Conservation (phyloP, 2,113 vertebrate species). For the Mormyrus lacerda region DNA sequence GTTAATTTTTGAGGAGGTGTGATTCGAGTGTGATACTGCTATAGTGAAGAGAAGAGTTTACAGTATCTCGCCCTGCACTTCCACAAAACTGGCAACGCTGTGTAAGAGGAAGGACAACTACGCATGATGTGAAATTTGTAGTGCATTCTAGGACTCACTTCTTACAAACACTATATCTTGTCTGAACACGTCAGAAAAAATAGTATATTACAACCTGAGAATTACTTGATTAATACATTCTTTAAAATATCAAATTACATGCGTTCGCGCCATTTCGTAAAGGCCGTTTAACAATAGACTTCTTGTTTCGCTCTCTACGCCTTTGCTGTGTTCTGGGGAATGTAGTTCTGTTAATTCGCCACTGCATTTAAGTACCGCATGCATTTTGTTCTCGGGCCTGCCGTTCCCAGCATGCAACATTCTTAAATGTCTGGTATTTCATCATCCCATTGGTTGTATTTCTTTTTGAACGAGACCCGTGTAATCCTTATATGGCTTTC, state of each 20-base stretch:
- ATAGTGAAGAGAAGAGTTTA: too few species aligned
- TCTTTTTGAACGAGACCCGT: constrained; percentile 50
- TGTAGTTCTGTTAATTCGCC: constrained; percentile 17
- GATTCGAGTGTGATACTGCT: not conserved
- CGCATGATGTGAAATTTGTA: not conserved
- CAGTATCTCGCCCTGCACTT: not conserved
- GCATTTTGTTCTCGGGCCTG: constrained; percentile 22
- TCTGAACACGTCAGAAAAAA: not conserved
- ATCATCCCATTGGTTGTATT: constrained; percentile 46
- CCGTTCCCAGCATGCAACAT: constrained; percentile 48
- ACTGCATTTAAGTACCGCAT: not conserved
- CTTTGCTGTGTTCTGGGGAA: constrained; percentile 37
- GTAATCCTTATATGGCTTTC: constrained; percentile 60
- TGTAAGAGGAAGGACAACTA: not conserved
- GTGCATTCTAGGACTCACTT: not conserved
- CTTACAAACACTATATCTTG: not conserved
- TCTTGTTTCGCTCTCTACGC: constrained; percentile 29
- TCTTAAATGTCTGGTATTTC: not conserved
- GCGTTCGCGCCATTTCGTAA: constrained; percentile 55
- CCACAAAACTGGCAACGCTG: not conserved
- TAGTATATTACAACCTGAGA: not conserved
- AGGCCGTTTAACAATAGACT: constrained; percentile 31
- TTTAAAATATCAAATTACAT: not conserved
- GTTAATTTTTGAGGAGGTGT: not conserved
- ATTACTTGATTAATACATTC: not conserved